phyloP scores from a whole-genome alignment of 1,140 invertebrate species.

The Mizuhopecten yessoensis region DNA sequence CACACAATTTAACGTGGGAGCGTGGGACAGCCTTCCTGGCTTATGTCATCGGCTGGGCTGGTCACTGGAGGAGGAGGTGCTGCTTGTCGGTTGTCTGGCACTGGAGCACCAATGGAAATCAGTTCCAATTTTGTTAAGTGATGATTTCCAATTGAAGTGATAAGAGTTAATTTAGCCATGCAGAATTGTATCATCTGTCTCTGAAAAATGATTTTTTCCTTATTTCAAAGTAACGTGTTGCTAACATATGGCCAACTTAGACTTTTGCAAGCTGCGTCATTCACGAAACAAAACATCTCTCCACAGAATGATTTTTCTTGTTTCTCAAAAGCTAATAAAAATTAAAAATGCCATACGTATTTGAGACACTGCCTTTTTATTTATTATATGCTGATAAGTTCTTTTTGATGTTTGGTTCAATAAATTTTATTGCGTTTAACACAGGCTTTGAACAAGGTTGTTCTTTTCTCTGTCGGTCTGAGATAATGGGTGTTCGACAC shows the following conservation, averaged over 20 bases:
- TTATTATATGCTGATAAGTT: slow-evolving; percentile 28
- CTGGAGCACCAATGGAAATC: background rate
- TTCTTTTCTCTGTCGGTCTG: slow-evolving; percentile 10
- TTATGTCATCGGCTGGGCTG: background rate
- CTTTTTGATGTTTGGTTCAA: slow-evolving; percentile 39
- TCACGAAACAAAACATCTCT: background rate
- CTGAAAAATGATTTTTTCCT: background rate
- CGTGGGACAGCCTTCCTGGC: background rate
- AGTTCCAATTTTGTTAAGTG: slow-evolving; percentile 19
- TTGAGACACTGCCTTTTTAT: slow-evolving; percentile 35
- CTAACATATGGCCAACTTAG: background rate
- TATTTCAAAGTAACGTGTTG: background rate
- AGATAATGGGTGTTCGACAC: background rate
- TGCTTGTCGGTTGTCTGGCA: background rate
- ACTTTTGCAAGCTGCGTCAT: background rate
- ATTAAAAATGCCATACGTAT: slow-evolving; percentile 21
- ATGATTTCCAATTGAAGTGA: slow-evolving; percentile 28
- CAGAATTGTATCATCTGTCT: slow-evolving; percentile 27
- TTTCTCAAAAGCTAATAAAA: slow-evolving; percentile 9
- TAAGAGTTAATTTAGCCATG: slow-evolving; percentile 35
- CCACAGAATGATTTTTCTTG: background rate
- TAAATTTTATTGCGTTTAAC: slow-evolving; percentile 30
- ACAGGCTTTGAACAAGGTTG: background rate
- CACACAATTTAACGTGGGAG: background rate
- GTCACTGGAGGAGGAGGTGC: background rate